These are phyloP conservation scores for Chironomus striatipennis DNA, from an alignment of 1,140 invertebrate genomes.

Conservation along the genomic window DNA sequence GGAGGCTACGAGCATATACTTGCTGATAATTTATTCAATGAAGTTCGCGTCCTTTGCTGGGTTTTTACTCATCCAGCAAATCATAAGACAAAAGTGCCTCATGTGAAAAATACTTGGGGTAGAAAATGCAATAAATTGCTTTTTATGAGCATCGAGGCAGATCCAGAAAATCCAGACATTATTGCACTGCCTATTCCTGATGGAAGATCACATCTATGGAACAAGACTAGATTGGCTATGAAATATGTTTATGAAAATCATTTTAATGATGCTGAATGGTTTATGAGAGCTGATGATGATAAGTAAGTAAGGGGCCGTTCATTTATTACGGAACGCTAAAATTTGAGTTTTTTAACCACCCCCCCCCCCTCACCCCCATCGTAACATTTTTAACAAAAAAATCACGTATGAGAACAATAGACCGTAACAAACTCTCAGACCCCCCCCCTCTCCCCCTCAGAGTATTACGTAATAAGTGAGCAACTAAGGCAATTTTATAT, in stretches of 20 bases:
- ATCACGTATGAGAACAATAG: too few species aligned
- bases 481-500: too few species aligned
- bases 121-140: constrained; percentile 75
- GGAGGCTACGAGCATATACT: background rate
- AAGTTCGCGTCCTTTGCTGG: constrained; percentile 80
- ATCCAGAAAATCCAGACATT: constrained; percentile 47
- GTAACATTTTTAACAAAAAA: too few species aligned
- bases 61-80: constrained; percentile 83
- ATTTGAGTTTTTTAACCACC: too few species aligned
- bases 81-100: constrained; percentile 72
- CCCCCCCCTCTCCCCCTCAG: too few species aligned
- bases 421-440: too few species aligned
- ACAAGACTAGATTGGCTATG: constrained; percentile 89
- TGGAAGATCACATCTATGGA: constrained; percentile 78
- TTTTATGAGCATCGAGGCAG: constrained; percentile 46
- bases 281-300: constrained; percentile 82
- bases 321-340: too few species aligned
- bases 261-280: constrained; percentile 77
- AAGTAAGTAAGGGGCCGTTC: too few species aligned
- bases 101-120: constrained; percentile 89
- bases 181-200: constrained; percentile 62
- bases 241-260: constrained; percentile 75
- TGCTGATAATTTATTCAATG: constrained; percentile 34
- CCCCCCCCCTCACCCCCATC: too few species aligned
- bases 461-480: too few species aligned